Evolutionary conservation across 30 jellyfish, hydroid and myxozoan species (phyloP).

Genomic region (Aurelia aurita complex sp. Pacific): DNA sequence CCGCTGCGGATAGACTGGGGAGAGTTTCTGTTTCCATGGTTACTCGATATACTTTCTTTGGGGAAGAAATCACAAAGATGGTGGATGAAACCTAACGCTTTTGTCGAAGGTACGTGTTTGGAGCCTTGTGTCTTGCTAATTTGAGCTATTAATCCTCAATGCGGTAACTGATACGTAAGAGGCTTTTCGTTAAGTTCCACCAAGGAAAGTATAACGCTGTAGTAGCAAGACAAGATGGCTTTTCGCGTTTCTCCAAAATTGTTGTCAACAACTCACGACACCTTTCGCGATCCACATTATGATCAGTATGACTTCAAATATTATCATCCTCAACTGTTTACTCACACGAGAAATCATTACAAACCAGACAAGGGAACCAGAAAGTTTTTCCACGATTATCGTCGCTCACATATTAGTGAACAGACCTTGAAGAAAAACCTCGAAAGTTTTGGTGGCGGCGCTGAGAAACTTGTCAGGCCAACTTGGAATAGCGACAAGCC

Average conservation of each 20-base stretch:
- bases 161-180: too few relatives aligned
- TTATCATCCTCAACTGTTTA: conserved; percentile 72
- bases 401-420: conserved; percentile 66
- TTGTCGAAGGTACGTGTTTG: too few relatives aligned
- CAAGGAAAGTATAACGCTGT: too few relatives aligned
- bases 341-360: conserved; percentile 35
- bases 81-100: too few relatives aligned
- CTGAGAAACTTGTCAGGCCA: conserved; percentile 55
- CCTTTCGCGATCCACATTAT: conserved; percentile 51
- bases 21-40: too few relatives aligned
- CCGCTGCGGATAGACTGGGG: too few relatives aligned
- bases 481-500: conserved; percentile 73
- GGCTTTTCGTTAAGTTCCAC: too few relatives aligned
- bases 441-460: background rate
- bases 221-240: conserved; percentile 37
- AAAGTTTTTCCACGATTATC: conserved; percentile 66
- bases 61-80: too few relatives aligned
- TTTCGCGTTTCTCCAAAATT: conserved; percentile 60
- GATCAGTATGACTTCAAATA: conserved; percentile 59
- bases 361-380: conserved; percentile 72
- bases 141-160: background rate
- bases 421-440: conserved; percentile 54
- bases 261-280: conserved; percentile 74
- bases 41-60: too few relatives aligned
- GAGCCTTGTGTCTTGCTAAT: too few relatives aligned